Percentiles rank a stretch among this genome's conserved stretches.
Evolutionary conservation across 1,140 invertebrate genomes (phyloP).

Genomic region (Orussus abietinus): DNA sequence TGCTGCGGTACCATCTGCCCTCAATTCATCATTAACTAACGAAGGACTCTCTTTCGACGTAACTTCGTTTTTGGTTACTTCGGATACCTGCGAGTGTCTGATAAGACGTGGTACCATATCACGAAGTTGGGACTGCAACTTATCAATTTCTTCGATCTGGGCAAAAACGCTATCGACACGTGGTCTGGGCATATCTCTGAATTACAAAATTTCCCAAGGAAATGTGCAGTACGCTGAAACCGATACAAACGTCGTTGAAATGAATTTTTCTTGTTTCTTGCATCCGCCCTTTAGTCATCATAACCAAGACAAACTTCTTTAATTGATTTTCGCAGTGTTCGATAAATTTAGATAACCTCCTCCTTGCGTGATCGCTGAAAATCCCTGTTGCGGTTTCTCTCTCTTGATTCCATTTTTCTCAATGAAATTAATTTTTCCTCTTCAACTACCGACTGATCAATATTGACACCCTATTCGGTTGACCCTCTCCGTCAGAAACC

Average conservation of each 20-base stretch:
- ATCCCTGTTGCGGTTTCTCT: too few species aligned
- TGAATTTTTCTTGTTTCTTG: neutral
- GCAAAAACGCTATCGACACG: conserved; percentile 16
- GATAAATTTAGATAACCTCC: too few species aligned
- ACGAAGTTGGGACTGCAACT: conserved; percentile 22
- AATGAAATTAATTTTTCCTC: too few species aligned
- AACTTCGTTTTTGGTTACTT: neutral
- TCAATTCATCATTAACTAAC: neutral
- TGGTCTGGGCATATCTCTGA: conserved; percentile 12
- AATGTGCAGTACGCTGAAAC: too few species aligned
- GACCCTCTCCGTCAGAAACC: too few species aligned
- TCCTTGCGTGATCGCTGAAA: too few species aligned
- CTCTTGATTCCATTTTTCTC: too few species aligned
- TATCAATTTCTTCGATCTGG: conserved; percentile 26
- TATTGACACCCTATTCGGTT: too few species aligned
- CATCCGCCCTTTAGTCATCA: neutral
- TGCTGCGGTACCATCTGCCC: neutral
- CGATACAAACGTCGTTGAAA: too few species aligned
- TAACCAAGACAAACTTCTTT: neutral
- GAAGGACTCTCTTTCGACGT: neutral
- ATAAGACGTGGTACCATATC: too few species aligned
- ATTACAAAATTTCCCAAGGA: conserved; percentile 1
- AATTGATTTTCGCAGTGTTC: neutral
- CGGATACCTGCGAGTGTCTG: conserved; percentile 3
- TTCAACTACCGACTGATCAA: too few species aligned